Base-by-base conservation (phyloP, 2,797 vertebrate genomes). In the Gallinago stenura region DNA sequence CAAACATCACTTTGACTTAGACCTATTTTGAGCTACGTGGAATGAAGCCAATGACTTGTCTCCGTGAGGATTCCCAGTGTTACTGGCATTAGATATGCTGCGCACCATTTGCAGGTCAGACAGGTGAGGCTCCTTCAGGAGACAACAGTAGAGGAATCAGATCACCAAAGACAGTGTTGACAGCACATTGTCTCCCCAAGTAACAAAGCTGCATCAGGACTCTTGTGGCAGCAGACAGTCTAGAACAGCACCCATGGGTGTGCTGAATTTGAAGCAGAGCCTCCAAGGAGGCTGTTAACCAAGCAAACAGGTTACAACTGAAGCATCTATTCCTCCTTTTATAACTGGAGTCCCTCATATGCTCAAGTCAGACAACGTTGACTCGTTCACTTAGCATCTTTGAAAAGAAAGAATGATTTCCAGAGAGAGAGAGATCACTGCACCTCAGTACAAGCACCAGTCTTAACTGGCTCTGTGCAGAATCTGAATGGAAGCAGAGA, bases 231-330 rank as follows among this genome's bases (percentile, higher is more conserved):
- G 58, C 64, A 84, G 20, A 26, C 6, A 70, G 50, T n/a, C 21
- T 3, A 6, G 48, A 26, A 33, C 15, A 14, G 33, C 64, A 51
- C 3, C 0, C 0, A 7, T 12, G 26, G 21, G 9, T 5, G 30
- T 56, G 60, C 43, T 75, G 37, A 10, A 28, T 56, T 33, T 54
- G 60, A 81, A 58, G 30, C 3, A 21, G 8, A 77, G 54, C 24
- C 31, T 77, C 60, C 30, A 28, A 58, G 57, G 56, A 87, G 33
- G 19, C 10, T 82, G 24, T 18, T 72, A 65, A 50, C 22, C 45
- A 31, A 81, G 33, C 12, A 54, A 39, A n/a, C 1, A 18, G 22
- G 17, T 69, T 73, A 69, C 31, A 77, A 2, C 50, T 35, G 35
- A 53, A 86, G 13, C 69, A 60, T 15, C 69, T 39, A 8, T 41